phyloP scores from a whole-genome alignment of 1,140 invertebrate species.

The Panonychus citri region DNA sequence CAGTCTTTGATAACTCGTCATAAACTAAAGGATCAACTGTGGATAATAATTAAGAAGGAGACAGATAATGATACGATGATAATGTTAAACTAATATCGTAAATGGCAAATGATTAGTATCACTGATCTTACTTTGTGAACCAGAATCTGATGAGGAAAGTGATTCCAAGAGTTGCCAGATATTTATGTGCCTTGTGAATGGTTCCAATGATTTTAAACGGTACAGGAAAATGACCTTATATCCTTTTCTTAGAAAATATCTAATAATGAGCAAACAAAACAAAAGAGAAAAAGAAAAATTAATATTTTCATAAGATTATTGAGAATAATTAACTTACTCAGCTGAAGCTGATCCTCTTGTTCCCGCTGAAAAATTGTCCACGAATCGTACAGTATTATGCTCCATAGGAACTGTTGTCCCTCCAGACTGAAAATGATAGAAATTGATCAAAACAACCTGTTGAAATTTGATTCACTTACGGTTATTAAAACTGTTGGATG shows the following conservation, averaged over 20 bases:
- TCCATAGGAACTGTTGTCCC: conserved; percentile 90
- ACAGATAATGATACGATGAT: conserved; percentile 18
- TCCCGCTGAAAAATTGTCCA: conserved; percentile 95
- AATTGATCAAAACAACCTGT: too few relatives aligned
- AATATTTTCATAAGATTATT: neutral
- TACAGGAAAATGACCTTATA: conserved; percentile 38
- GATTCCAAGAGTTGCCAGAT: conserved; percentile 49
- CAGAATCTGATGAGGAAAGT: conserved; percentile 15
- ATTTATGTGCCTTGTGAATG: conserved; percentile 62
- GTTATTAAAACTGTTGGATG: too few relatives aligned
- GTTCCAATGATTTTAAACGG: conserved; percentile 52
- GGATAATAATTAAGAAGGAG: conserved; percentile 5
- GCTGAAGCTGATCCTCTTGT: conserved; percentile 75
- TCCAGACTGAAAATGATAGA: conserved; percentile 46
- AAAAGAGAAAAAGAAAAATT: neutral
- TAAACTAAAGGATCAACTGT: conserved; percentile 39
- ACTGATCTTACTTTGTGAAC: neutral
- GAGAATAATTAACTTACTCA: conserved; percentile 34
- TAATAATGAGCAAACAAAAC: conserved; percentile 12
- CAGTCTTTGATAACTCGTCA: conserved; percentile 37
- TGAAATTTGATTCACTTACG: too few relatives aligned
- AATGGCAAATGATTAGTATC: conserved; percentile 15
- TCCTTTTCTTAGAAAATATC: conserved; percentile 50
- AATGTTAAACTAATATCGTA: too few relatives aligned
- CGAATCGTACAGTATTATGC: conserved; percentile 83